Conservation (phyloP, 2,797 vertebrate species). For the Danio jaintianensis region DNA sequence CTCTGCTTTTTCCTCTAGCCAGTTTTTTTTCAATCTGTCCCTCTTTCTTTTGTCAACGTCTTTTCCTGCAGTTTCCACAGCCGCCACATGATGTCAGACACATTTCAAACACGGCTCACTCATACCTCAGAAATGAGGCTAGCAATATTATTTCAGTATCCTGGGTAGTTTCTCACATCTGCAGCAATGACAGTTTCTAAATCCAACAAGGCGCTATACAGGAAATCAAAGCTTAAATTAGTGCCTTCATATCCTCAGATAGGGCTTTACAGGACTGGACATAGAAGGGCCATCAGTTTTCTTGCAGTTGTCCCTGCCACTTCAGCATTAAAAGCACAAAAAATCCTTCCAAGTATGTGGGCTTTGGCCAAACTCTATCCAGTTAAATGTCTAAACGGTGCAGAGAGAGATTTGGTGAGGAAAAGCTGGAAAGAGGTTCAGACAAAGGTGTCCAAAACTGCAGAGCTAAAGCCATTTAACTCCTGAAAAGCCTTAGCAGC, state of each 20-base stretch:
- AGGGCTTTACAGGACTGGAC: slow-evolving; percentile 14
- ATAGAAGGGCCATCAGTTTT: slow-evolving; percentile 24
- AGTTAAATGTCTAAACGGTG: slow-evolving; percentile 37
- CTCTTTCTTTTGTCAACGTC: neutral
- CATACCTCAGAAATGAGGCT: slow-evolving; percentile 44
- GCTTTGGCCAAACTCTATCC: slow-evolving; percentile 33
- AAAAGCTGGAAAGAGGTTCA: slow-evolving; percentile 34
- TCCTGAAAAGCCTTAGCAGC: slow-evolving; percentile 20
- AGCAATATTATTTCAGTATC: slow-evolving; percentile 18
- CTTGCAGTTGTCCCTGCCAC: slow-evolving; percentile 5
- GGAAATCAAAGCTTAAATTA: slow-evolving; percentile 39
- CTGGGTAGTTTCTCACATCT: neutral
- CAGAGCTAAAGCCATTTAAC: slow-evolving; percentile 34
- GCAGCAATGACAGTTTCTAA: slow-evolving; percentile 3
- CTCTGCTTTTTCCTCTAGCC: neutral
- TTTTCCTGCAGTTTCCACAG: slow-evolving; percentile 72
- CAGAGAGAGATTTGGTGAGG: slow-evolving; percentile 2
- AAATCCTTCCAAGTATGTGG: slow-evolving; percentile 25
- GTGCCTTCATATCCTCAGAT: slow-evolving; percentile 11
- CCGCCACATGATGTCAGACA: slow-evolving; percentile 84
- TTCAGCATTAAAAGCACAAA: slow-evolving; percentile 26
- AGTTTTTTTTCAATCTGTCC: neutral
- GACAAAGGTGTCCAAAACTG: slow-evolving; percentile 34
- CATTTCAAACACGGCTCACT: slow-evolving; percentile 67
- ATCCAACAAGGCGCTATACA: neutral